Base-by-base conservation (phyloP, 2,888 invertebrate species). In the Epinotia brunnichana region DNA sequence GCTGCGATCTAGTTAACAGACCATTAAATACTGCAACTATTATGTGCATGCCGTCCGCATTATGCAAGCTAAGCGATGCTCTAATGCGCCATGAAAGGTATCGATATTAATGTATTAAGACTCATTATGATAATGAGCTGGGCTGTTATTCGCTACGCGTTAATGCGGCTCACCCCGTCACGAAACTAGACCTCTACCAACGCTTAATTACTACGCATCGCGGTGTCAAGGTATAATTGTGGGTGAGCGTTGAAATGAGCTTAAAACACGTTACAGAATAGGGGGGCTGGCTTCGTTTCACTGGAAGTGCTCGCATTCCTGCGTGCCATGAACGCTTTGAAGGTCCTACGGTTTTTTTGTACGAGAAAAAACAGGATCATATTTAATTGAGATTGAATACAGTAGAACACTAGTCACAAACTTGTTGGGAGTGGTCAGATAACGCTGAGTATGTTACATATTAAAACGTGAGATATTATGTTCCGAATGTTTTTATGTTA, bases 51-150 rank as follows among this genome's bases (percentile, higher is more conserved):
- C 61, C 19, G 21, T 44, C 17, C 54, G 21, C 70, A 68, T 60
- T 71, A 67, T 66, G 60, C 54, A 61, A 72, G 61, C 44, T 56
- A 62, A 72, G 48, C 71, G 71, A 60, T 29, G 53, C 44, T 60
- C 60, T 67, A 67, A 59, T 60, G 53, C 48, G 63, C 61, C 67
- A 54, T 35, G 44, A 67, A 67, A 44, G 66, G 71, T 71, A 54
- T 59, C 39, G 70, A 64, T 70, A 70, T 59, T 64, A 64, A 64
- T 67, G 67, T 66, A 71, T 71, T 60, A 66, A 35, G 53, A 15
- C 15, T 60, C 35, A 60, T 60, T 69, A 69, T 57, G 60, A 13
- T 69, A 60, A 69, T 66, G n/a, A 56, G 54, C 39, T n/a, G n/a
- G n/a, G n/a, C n/a, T n/a, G n/a, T n/a, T n/a, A n/a, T n/a, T n/a